Evolutionary conservation across 2,113 vertebrate species (phyloP).

Genomic region (Ursus arctos): DNA sequence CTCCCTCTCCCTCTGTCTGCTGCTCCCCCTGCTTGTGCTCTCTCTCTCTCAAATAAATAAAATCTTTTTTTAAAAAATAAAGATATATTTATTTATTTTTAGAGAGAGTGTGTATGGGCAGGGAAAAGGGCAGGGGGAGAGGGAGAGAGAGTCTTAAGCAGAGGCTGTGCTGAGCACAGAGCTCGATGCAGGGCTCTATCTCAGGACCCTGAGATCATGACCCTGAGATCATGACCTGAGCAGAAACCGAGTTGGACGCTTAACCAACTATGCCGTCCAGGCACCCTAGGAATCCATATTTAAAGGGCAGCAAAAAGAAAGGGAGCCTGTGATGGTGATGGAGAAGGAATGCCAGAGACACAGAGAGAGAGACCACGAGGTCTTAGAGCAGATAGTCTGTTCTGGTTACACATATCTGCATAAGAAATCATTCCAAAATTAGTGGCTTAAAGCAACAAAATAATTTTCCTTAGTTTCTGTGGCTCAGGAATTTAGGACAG

Average conservation of each 20-base stretch:
- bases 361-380: not conserved
- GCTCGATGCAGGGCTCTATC: not conserved
- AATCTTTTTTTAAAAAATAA: no score
- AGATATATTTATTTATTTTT: no score
- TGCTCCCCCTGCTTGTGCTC: no score
- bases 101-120: not conserved
- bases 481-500: not conserved
- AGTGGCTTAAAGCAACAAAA: not conserved
- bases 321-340: not conserved
- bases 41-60: no score
- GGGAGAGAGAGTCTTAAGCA: not conserved
- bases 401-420: not conserved
- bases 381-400: accelerated
- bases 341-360: not conserved
- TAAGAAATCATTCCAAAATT: not conserved
- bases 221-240: not conserved
- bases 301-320: not conserved
- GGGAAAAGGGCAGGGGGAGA: not conserved
- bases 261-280: not conserved
- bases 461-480: not conserved
- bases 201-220: not conserved
- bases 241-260: not conserved
- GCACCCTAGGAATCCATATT: not conserved
- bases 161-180: not conserved
- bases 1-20: no score